Conservation (phyloP, 2,113 vertebrate genomes). For the Alaudala cheleensis region DNA sequence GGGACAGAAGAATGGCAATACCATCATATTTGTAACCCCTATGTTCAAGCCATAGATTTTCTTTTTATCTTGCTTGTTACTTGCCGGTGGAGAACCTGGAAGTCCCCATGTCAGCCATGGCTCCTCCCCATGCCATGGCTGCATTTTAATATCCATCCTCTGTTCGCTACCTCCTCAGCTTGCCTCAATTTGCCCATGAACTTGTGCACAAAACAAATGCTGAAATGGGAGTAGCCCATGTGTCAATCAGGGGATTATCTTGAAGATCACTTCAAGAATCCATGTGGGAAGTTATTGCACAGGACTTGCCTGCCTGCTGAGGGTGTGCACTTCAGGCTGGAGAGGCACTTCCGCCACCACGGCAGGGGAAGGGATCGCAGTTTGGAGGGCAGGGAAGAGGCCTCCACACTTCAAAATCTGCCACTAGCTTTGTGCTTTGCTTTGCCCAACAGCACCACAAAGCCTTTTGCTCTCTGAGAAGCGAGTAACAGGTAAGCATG, state of each 20-base stretch:
- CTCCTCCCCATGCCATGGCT: accelerated
- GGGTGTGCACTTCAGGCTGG: background rate
- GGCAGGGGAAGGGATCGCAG: background rate
- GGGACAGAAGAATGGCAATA: background rate
- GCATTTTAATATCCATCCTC: background rate
- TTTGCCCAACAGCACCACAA: background rate
- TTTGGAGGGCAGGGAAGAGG: background rate
- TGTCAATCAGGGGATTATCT: background rate
- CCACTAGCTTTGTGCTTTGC: background rate
- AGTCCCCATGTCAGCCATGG: background rate
- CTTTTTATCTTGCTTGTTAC: background rate
- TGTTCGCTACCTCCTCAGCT: background rate
- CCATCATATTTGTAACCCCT: background rate
- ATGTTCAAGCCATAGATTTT: background rate
- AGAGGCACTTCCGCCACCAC: background rate
- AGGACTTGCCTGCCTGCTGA: background rate
- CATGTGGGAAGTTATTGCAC: background rate
- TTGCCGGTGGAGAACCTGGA: background rate
- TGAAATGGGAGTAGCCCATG: background rate
- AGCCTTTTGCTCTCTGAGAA: background rate
- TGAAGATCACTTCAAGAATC: background rate
- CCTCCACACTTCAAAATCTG: background rate
- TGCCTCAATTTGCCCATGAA: background rate
- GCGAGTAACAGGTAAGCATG: background rate
- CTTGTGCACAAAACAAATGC: background rate